Conservation (phyloP, 1,140 invertebrate genomes). For the Holotrichia oblita region DNA sequence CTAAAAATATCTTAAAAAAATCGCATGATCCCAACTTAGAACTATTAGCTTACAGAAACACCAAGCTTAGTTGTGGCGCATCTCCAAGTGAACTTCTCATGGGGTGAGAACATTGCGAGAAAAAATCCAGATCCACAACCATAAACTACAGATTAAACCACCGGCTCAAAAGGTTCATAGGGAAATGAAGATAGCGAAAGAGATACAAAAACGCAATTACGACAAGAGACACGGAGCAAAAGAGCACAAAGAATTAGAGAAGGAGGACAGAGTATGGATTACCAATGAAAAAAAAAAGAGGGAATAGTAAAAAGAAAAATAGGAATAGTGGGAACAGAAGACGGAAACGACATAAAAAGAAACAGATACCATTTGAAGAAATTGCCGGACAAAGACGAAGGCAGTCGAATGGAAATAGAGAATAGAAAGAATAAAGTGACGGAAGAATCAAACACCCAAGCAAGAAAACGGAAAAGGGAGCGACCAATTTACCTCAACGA, state of each 20-base stretch:
- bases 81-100: conserved; percentile 2
- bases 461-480: background rate
- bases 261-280: background rate
- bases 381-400: background rate
- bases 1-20: background rate
- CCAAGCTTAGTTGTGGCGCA: background rate
- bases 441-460: background rate
- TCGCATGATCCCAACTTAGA: background rate
- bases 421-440: background rate
- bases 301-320: background rate
- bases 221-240: background rate
- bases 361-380: conserved; percentile 10
- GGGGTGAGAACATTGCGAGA: too few species aligned
- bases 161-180: background rate
- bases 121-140: too few species aligned
- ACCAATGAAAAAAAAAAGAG: background rate
- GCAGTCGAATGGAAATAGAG: background rate
- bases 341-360: conserved; percentile 22
- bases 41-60: conserved; percentile 3
- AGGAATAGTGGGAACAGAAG: background rate
- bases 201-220: background rate
- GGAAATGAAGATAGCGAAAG: background rate
- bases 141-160: background rate
- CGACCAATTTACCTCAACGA: background rate
- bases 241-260: background rate